phyloP scores from a whole-genome alignment of 2,797 vertebrate genomes.

The Poecilia wingei region DNA sequence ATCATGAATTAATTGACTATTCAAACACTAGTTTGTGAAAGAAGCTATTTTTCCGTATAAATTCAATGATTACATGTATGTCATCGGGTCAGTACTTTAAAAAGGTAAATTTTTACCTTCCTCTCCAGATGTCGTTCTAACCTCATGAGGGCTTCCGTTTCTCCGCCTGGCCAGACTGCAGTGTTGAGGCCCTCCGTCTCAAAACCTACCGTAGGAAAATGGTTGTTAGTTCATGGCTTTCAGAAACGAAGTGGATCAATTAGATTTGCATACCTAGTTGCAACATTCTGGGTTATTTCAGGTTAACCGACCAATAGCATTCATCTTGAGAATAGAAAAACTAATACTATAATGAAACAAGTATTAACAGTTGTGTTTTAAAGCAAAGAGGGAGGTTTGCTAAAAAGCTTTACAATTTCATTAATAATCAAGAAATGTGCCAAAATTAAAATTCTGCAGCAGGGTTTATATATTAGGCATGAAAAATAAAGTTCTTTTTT shows the following conservation, averaged over 20 bases:
- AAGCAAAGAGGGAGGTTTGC: neutral
- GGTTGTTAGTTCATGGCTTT: neutral
- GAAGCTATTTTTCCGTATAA: neutral
- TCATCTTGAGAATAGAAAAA: neutral
- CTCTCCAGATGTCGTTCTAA: constrained; percentile 93
- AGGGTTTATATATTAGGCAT: neutral
- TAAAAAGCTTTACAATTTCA: neutral
- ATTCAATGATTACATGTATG: neutral
- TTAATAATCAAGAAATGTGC: neutral
- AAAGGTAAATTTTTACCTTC: constrained; percentile 79
- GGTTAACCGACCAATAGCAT: neutral
- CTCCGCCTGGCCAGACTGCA: constrained; percentile 94
- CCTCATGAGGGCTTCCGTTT: constrained; percentile 93
- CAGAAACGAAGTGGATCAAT: neutral
- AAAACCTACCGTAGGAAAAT: constrained; percentile 82
- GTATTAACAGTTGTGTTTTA: neutral
- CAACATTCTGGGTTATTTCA: neutral
- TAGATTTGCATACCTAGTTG: neutral
- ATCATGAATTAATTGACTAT: neutral
- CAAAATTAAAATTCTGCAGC: neutral
- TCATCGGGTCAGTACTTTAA: neutral
- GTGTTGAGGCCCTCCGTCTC: constrained; percentile 90
- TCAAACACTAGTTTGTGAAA: neutral
- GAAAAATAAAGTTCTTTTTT: neutral
- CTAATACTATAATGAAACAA: neutral